A percentile compares a stretch with the other conserved stretches of the same genome.
These are phyloP conservation scores for Eulemur rubriventer DNA, from an alignment of 2,797 vertebrate species.

Conservation along the genomic window DNA sequence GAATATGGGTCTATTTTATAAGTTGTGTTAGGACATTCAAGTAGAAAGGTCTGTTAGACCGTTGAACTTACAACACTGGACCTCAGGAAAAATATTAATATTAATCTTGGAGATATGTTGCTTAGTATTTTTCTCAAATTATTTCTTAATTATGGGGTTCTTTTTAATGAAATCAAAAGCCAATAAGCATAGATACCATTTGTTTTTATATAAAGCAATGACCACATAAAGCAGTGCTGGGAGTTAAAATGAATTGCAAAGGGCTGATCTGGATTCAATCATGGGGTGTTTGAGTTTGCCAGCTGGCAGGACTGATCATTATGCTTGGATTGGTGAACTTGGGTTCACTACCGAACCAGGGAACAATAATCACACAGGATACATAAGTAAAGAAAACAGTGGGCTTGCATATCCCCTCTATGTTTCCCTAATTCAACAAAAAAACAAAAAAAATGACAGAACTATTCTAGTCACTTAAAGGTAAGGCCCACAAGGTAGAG, in stretches of 20 bases:
- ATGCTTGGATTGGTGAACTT: not conserved
- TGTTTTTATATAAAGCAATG: not conserved
- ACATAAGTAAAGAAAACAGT: not conserved
- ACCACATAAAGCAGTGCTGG: not conserved
- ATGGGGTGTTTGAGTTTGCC: not conserved
- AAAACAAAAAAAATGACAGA: not conserved
- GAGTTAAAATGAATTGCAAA: not conserved
- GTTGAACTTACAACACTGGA: not conserved
- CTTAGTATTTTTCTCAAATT: not conserved
- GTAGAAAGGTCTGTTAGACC: not conserved
- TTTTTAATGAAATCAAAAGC: not conserved
- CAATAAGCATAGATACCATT: not conserved
- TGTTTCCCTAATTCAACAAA: not conserved
- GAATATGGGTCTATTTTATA: not conserved
- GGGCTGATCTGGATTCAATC: not conserved
- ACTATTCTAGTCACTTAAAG: not conserved
- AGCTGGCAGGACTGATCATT: not conserved
- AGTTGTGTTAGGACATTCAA: not conserved
- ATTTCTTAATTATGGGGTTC: not conserved
- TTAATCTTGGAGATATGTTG: not conserved
- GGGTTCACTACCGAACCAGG: not conserved
- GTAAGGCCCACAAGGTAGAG: not conserved
- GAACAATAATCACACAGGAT: not conserved
- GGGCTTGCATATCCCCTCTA: not conserved
- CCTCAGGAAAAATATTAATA: not conserved